Base-by-base conservation (phyloP, 2,888 invertebrate genomes). In the Oxycera nigricornis region DNA sequence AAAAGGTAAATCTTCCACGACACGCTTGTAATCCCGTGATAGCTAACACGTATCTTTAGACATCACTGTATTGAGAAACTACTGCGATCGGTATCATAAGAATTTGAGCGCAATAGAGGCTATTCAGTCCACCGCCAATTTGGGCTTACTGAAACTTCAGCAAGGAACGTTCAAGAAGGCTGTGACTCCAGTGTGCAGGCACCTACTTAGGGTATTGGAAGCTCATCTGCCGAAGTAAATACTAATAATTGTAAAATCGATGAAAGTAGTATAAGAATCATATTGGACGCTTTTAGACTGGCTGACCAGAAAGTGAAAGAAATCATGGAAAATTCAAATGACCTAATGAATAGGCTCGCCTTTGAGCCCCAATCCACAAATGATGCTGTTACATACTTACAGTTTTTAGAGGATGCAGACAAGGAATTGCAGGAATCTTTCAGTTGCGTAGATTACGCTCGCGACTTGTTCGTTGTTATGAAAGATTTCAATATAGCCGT, bases 391-490 rank as follows among this genome's bases (percentile, higher is more conserved):
- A 82, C 84, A n/a, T 88, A 88, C 72, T 76, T 85, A 24, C 80
- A 83, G 52, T 89, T 88, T 62, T 82, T 91, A 1, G 87, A 87
- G 39, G 90, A 91, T 72, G 89, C 91, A 7, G 89, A 90, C 77
- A 82, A 87, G 1, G 88, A 91, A 80, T 89, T 95, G 72, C 90
- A 91, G 26, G 86, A 86, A 26, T 88, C 96, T 80, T 94, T 95
- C 81, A 86, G 88, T 59, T 88, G 90, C 31, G 86, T 94, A 3
- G 93, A 94, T 81, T 93, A 95, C 81, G 89, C 93, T 4, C 91
- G 94, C 78, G 94, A 96, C 80, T 85, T 95, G 74, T 93, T 95
- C 81, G 92, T 95, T 77, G 88, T 95, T 2, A 93, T 94, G 86
- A 93, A 94, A 74, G 91, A 94, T 81, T 95, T 91, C 82, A 85